Percentiles rank a stretch among this genome's conserved stretches.
Conservation (phyloP, 2,113 vertebrate species). For the Hydropotes inermis region DNA sequence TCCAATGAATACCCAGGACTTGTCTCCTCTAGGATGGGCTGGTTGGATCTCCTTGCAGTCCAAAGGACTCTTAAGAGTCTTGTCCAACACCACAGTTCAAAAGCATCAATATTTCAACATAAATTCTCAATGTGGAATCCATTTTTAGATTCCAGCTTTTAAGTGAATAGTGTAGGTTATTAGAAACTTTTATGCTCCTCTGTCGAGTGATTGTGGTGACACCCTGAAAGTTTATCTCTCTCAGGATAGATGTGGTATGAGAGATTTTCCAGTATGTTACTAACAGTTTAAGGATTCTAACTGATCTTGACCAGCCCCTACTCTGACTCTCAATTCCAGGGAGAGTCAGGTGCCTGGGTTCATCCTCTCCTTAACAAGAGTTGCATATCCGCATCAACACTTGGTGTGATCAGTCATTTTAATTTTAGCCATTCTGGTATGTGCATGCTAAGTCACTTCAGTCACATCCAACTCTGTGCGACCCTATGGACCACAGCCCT, state of each 20-base stretch:
- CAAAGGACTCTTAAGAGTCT: no score
- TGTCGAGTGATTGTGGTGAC: background rate
- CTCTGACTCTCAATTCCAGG: background rate
- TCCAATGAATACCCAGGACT: no score
- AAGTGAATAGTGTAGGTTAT: background rate
- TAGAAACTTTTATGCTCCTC: background rate
- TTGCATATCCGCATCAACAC: background rate
- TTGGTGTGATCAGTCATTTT: background rate
- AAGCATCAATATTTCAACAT: background rate
- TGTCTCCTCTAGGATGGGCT: no score
- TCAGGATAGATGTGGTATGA: background rate
- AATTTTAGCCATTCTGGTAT: background rate
- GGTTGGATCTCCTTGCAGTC: no score
- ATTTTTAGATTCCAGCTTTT: background rate
- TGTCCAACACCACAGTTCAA: no score
- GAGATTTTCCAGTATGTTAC: background rate
- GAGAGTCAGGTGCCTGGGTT: background rate
- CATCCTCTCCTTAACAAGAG: background rate
- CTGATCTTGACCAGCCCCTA: background rate
- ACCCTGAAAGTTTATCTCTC: background rate
- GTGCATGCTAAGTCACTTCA: background rate
- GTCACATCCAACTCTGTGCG: background rate
- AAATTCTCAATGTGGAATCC: background rate
- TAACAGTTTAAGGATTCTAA: background rate
- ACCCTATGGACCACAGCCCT: background rate